Conservation (phyloP, 2,113 vertebrate genomes). For the Tyto alba region DNA sequence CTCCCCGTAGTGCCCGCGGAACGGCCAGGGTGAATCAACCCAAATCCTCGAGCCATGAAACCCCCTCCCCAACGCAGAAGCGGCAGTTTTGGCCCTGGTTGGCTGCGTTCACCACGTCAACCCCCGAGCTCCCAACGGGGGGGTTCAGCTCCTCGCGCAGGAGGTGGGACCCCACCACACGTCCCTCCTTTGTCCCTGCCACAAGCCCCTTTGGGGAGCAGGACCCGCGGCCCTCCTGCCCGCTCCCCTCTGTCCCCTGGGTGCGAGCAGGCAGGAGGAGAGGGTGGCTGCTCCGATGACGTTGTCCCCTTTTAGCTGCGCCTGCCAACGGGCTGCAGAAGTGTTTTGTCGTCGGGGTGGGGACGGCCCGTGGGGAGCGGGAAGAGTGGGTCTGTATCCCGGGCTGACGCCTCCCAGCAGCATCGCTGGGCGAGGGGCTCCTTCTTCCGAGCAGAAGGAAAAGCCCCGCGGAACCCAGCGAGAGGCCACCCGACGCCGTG, state of each 20-base stretch:
- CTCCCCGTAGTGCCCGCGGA: fast-evolving
- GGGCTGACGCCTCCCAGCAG: neutral
- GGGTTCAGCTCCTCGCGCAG: neutral
- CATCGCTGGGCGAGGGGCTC: neutral
- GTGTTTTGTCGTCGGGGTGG: fast-evolving
- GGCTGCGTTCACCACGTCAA: neutral
- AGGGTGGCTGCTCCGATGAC: neutral
- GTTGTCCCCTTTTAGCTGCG: neutral
- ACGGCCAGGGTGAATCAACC: neutral
- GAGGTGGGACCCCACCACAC: neutral
- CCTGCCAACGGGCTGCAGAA: fast-evolving
- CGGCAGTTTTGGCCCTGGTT: neutral
- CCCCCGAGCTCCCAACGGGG: fast-evolving
- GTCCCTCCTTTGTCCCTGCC: neutral
- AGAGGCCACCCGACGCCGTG: neutral
- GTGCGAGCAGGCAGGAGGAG: neutral
- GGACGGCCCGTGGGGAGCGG: neutral
- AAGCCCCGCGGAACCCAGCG: neutral
- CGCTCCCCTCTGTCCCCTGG: neutral
- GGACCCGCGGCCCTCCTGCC: neutral
- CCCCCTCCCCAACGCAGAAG: neutral
- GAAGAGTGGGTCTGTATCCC: neutral
- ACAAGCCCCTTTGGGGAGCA: neutral
- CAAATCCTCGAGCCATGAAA: neutral
- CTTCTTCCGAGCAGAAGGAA: neutral